Conservation (phyloP, 1,140 invertebrate species). For the Drosophila triauraria region DNA sequence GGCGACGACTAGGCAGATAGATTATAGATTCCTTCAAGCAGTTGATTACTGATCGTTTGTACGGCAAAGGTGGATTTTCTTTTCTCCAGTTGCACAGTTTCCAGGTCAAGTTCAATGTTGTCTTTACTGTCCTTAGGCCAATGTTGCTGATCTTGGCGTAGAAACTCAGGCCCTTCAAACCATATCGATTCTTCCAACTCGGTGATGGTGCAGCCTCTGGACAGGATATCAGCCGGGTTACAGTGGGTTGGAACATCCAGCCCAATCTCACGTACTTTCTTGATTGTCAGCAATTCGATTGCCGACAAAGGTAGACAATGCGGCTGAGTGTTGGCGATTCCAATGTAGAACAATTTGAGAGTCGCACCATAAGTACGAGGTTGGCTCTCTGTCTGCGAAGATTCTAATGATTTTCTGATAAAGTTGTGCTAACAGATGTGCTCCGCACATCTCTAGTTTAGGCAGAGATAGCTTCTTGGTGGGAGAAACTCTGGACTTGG, state of each 20-base stretch:
- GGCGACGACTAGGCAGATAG: too few species aligned
- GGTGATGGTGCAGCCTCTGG: not conserved
- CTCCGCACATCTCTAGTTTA: too few species aligned
- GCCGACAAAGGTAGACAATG: not conserved
- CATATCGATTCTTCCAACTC: not conserved
- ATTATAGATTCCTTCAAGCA: too few species aligned
- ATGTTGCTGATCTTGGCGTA: too few species aligned
- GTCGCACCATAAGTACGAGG: not conserved
- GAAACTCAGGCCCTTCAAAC: too few species aligned
- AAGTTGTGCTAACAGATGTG: not conserved
- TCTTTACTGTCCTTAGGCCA: too few species aligned
- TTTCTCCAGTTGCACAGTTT: too few species aligned
- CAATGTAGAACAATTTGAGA: not conserved
- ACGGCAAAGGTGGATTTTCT: too few species aligned
- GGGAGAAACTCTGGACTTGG: not conserved
- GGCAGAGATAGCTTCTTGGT: not conserved
- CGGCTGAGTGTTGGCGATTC: not conserved
- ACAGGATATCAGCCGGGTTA: not conserved
- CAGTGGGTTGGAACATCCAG: not conserved
- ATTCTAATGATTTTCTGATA: not conserved
- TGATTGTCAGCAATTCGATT: not conserved
- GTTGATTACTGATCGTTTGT: too few species aligned
- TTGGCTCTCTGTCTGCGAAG: not conserved
- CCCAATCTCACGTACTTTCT: too few species aligned
- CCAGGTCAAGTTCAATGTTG: too few species aligned